Conservation (phyloP, 2,113 vertebrate species). For the Aplodontia rufa region DNA sequence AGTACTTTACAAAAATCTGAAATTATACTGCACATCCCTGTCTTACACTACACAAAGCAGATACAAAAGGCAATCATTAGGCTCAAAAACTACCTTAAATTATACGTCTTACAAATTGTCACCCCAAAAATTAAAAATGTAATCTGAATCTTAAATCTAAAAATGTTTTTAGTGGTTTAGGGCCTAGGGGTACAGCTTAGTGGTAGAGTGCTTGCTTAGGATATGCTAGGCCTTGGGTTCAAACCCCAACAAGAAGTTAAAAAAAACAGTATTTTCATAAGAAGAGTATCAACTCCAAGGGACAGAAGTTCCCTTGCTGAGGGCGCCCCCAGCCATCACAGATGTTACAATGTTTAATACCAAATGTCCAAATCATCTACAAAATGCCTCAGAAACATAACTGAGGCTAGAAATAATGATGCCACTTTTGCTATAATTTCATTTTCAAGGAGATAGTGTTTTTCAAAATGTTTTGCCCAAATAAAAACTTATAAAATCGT, state of each 20-base stretch:
- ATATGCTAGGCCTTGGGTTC: background rate
- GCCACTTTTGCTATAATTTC: background rate
- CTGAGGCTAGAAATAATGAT: background rate
- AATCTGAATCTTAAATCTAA: constrained; percentile 19
- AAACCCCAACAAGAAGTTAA: background rate
- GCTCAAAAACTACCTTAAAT: background rate
- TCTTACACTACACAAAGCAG: background rate
- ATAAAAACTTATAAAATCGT: background rate
- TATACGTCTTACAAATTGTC: constrained; percentile 17
- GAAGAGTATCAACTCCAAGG: background rate
- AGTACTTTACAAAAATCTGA: background rate
- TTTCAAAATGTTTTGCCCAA: constrained; percentile 26
- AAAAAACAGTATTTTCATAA: background rate
- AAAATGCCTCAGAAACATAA: constrained; percentile 22
- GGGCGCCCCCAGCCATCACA: background rate
- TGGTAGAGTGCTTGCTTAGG: background rate
- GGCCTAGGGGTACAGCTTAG: background rate
- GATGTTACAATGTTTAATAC: background rate
- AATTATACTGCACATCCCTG: background rate
- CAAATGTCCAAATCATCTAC: background rate
- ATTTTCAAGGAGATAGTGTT: constrained; percentile 29
- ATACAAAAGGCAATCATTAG: background rate
- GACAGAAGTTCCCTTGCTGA: background rate
- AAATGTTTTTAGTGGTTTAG: background rate
- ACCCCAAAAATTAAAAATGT: constrained; percentile 29